Percentiles rank a stretch among this genome's conserved stretches.
Conservation (phyloP, 2,888 invertebrate species). For the Fragum fragum region DNA sequence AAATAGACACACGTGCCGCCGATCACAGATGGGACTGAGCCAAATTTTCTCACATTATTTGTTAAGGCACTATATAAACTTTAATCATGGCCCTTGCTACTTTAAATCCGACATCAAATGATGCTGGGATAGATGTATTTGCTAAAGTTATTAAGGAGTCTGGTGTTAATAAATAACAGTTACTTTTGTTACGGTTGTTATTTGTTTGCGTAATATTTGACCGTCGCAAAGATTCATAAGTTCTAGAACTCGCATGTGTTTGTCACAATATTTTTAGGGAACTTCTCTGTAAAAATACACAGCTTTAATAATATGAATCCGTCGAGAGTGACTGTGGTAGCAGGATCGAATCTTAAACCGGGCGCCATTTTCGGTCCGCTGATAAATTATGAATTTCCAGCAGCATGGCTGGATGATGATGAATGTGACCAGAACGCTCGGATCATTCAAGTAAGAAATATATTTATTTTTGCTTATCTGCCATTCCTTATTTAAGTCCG, state of each 20-base stretch:
- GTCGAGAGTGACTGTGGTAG: slow-evolving; percentile 11
- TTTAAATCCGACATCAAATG: background rate
- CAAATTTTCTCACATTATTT: slow-evolving; percentile 61
- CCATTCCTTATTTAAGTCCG: too few species aligned
- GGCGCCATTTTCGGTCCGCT: slow-evolving; percentile 42
- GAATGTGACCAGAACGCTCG: background rate
- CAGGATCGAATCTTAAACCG: slow-evolving; percentile 37
- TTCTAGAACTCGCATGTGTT: too few species aligned
- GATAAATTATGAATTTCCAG: slow-evolving; percentile 26
- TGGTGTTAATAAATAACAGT: background rate
- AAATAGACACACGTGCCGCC: slow-evolving; percentile 58
- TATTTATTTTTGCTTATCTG: too few species aligned
- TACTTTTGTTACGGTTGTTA: too few species aligned
- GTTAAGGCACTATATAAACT: slow-evolving; percentile 40
- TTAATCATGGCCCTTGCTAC: background rate
- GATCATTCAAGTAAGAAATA: slow-evolving; percentile 18
- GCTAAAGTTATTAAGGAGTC: background rate
- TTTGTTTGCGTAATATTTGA: too few species aligned
- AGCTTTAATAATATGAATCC: background rate
- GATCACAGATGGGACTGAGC: slow-evolving; percentile 54
- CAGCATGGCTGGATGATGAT: background rate
- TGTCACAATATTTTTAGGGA: too few species aligned
- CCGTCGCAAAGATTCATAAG: too few species aligned
- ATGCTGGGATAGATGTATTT: background rate
- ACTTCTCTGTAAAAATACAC: too few species aligned